These are phyloP conservation scores for Scylla paramamosain DNA, from an alignment of 1,140 invertebrate genomes.

Conservation along the genomic window DNA sequence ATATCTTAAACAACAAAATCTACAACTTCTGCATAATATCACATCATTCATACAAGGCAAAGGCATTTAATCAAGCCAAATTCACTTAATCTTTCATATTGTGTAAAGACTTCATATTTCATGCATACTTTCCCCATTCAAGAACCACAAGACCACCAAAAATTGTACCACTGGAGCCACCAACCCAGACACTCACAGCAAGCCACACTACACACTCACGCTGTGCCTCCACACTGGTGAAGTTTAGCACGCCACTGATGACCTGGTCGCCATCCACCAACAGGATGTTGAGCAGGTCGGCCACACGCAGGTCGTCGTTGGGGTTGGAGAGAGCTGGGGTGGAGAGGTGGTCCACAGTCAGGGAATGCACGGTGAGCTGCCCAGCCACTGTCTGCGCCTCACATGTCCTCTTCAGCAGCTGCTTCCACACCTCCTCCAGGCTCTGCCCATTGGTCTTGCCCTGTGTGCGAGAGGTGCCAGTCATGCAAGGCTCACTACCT, in stretches of 20 bases:
- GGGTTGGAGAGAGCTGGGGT: not conserved
- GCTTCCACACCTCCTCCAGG: not conserved
- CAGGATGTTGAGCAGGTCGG: not conserved
- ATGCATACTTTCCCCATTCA: no score
- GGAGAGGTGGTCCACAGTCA: not conserved
- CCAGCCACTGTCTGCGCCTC: constrained; percentile 25
- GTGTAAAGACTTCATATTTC: no score
- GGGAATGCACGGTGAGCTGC: not conserved
- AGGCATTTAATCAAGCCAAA: no score
- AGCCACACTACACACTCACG: constrained; percentile 16
- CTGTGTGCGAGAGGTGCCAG: not conserved
- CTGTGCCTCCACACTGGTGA: constrained; percentile 14
- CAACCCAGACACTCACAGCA: no score
- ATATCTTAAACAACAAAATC: no score
- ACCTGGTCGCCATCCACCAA: constrained; percentile 42
- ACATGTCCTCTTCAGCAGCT: constrained; percentile 50
- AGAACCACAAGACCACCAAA: no score
- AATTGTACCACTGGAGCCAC: no score
- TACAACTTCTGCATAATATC: no score
- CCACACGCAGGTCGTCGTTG: constrained; percentile 42
- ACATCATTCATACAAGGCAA: no score
- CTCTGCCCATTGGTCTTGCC: constrained; percentile 44
- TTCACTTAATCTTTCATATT: no score
- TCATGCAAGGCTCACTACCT: not conserved
- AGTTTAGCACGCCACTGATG: constrained; percentile 22